phyloP scores from a whole-genome alignment of 1,140 invertebrate species.

The Scaptomyza graminum region DNA sequence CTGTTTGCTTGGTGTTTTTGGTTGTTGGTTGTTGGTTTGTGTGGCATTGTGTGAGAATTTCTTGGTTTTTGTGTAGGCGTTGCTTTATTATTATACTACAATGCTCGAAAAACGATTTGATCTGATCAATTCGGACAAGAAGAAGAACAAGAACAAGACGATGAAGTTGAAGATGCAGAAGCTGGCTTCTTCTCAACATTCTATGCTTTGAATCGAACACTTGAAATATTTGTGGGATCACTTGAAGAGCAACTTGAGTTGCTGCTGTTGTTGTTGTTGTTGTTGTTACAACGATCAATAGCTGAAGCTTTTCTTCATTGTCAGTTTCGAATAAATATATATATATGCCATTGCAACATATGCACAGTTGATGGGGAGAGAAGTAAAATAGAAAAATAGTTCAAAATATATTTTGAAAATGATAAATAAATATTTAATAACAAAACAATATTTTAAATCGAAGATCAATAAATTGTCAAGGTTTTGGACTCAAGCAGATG shows the following conservation, averaged over 20 bases:
- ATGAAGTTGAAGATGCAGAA: neutral
- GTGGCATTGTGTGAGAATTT: constrained; percentile 42
- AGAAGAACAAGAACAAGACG: neutral
- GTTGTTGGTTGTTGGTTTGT: constrained; percentile 2
- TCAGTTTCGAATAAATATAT: neutral
- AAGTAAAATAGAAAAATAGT: no score
- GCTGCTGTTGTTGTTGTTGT: neutral
- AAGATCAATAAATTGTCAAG: no score
- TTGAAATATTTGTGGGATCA: constrained; percentile 23
- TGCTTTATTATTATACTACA: constrained; percentile 15
- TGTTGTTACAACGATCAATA: constrained; percentile 1
- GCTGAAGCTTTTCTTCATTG: neutral
- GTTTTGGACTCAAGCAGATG: neutral
- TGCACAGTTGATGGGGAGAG: no score
- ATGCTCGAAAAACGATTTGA: constrained; percentile 13
- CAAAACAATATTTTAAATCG: no score
- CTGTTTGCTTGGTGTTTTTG: constrained; percentile 3
- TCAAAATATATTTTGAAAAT: no score
- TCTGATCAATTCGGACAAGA: constrained; percentile 15
- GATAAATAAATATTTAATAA: no score
- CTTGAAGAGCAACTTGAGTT: constrained; percentile 25
- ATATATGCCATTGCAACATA: no score
- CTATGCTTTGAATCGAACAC: constrained; percentile 32
- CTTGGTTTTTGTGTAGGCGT: constrained; percentile 23
- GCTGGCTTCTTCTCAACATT: constrained; percentile 7